Conservation (phyloP, 1,140 invertebrate genomes). For the Diorhabda elongata region DNA sequence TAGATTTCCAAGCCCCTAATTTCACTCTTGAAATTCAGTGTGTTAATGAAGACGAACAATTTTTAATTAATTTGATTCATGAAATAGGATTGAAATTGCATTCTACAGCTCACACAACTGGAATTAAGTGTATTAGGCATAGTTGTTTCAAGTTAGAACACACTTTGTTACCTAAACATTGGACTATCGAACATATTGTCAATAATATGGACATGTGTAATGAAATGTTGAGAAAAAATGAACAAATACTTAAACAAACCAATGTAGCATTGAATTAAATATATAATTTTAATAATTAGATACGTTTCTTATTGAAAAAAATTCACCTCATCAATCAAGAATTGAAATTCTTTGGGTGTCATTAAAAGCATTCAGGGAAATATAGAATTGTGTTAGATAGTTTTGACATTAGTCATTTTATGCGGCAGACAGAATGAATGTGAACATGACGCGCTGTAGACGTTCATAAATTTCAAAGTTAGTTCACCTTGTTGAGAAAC, state of each 20-base stretch:
- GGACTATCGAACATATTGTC: conserved; percentile 69
- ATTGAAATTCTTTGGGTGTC: too few species aligned
- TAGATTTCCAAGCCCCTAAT: conserved; percentile 73
- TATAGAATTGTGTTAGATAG: too few species aligned
- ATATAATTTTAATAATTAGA: not conserved
- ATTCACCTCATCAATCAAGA: too few species aligned
- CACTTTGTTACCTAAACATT: conserved; percentile 78
- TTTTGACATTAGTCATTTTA: too few species aligned
- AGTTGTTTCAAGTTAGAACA: conserved; percentile 75
- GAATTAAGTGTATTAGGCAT: conserved; percentile 74
- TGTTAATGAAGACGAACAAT: conserved; percentile 77
- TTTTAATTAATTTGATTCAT: conserved; percentile 68
- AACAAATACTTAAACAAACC: conserved; percentile 46
- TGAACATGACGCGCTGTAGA: too few species aligned
- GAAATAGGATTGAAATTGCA: conserved; percentile 76
- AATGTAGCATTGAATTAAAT: conserved; percentile 14
- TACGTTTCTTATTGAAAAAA: too few species aligned
- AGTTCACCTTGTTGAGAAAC: too few species aligned
- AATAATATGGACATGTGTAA: conserved; percentile 63
- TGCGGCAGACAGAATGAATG: too few species aligned
- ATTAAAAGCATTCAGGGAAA: too few species aligned
- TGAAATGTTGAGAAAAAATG: conserved; percentile 53
- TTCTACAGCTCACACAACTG: conserved; percentile 73
- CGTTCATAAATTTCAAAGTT: too few species aligned
- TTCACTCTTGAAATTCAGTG: conserved; percentile 86